Percentiles rank a stretch among this genome's conserved stretches.
phyloP scores from a whole-genome alignment of 2,888 invertebrate species.

The Scaptomyza flava region DNA sequence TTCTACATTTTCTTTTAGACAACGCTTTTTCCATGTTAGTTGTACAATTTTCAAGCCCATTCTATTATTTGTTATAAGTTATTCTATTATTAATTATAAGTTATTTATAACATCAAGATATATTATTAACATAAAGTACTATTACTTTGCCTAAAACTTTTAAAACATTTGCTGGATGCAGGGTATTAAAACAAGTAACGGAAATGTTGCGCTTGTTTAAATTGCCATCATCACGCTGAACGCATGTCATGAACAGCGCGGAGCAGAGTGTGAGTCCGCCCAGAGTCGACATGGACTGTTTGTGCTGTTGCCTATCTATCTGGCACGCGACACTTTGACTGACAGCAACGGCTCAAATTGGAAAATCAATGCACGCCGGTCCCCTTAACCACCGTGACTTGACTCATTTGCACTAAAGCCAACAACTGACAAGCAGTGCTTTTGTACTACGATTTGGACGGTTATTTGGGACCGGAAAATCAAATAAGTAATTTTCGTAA shows the following conservation, averaged over 20 bases:
- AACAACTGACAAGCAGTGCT: constrained; percentile 17
- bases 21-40: too few species aligned
- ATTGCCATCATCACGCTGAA: constrained; percentile 75
- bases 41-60: too few species aligned
- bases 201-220: constrained; percentile 65
- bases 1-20: too few species aligned
- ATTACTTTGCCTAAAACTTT: too few species aligned
- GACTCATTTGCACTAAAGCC: constrained; percentile 51
- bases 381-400: constrained; percentile 41
- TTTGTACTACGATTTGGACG: neutral
- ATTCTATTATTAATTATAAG: too few species aligned
- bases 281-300: constrained; percentile 7
- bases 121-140: too few species aligned
- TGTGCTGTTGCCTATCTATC: constrained; percentile 27
- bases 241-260: constrained; percentile 66
- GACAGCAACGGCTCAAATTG: constrained; percentile 68
- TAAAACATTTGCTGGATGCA: neutral
- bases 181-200: constrained; percentile 26
- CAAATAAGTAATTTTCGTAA: neutral
- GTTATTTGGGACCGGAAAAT: constrained; percentile 1
- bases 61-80: too few species aligned
- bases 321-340: constrained; percentile 67
- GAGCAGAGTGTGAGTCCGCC: constrained; percentile 9
- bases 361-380: constrained; percentile 65
- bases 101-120: too few species aligned